Base-by-base conservation (phyloP, 1,140 invertebrate species). In the Heliothis subflexa region DNA sequence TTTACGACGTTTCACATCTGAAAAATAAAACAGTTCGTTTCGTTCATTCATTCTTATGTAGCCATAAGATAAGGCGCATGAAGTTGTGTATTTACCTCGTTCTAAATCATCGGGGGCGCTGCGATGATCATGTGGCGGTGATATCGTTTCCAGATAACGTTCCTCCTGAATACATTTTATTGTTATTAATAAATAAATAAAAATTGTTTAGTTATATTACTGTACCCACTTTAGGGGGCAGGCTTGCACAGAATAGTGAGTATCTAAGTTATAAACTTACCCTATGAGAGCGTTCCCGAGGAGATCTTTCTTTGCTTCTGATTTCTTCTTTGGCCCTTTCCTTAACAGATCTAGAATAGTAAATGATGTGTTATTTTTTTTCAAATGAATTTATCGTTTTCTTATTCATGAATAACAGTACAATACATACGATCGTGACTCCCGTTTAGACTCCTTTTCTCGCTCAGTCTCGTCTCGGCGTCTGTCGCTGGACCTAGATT, bases 1-100 rank as follows among this genome's bases (percentile, higher is more conserved):
- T 96, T 97, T 98, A 95, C 97, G 96, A 94, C 97, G 95, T 95
- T 98, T 98, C 83, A 96, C 95, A 93, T 98, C 97, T 97, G 93
- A 40, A 94, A 95, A 78, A 79, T 59, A 49, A n/a, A 21, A 50
- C 0, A 73, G 55, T 50, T 14, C 33, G 7, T 40, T 40, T 40
- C 2, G 9, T 9, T 40, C 9, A 16, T 49, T 25, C 16, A 3
- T 16, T 49, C 3, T 4, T n/a, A 70, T 45, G 54, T 21, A 45
- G 18, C 70, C 70, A 54, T 11, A 0, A 40, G 4, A 9, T 40
- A 40, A 40, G 33, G 33, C 5, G 33, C 33, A 7, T 40, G 33
- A 40, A 40, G 5, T 40, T 40, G 9, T 40, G 5, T 40, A 40
- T 40, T 81, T 82, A 95, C 94, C 94, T 86, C 94, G 93, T 80